Evolutionary conservation across 1,140 invertebrate genomes (phyloP).

Genomic region (Panagrolaimus sp.): DNA sequence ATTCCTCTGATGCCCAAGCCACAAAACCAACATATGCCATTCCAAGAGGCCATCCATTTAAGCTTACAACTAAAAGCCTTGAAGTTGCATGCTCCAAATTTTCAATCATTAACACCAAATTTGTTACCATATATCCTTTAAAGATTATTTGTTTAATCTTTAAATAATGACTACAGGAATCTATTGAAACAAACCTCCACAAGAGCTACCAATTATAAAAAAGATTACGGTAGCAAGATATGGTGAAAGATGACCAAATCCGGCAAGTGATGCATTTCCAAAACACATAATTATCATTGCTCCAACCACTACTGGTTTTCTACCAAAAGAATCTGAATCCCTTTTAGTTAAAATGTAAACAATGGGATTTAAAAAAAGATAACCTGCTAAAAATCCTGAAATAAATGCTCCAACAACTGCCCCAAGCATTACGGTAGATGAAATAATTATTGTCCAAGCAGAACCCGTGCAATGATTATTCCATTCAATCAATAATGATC

Average conservation of each 20-base stretch:
- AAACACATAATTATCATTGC: constrained; percentile 37
- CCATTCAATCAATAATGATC: constrained; percentile 51
- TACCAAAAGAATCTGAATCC: constrained; percentile 50
- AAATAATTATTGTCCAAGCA: constrained; percentile 26
- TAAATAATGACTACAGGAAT: constrained; percentile 33
- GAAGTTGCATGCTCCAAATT: constrained; percentile 36
- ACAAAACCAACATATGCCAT: constrained; percentile 48
- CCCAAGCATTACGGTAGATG: constrained; percentile 49
- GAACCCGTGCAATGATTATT: constrained; percentile 35
- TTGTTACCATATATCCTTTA: constrained; percentile 49
- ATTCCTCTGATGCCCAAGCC: constrained; percentile 39
- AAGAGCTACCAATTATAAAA: constrained; percentile 38
- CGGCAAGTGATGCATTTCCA: constrained; percentile 32
- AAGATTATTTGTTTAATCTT: no score
- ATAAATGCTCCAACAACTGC: constrained; percentile 52
- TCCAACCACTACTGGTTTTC: constrained; percentile 53
- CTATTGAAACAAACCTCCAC: background rate
- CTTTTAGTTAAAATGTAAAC: no score
- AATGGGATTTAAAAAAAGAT: no score
- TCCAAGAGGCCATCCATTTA: constrained; percentile 58
- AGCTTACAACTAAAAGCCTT: constrained; percentile 51
- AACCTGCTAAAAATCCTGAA: constrained; percentile 49
- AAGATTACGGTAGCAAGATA: constrained; percentile 30
- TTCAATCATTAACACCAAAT: constrained; percentile 54
- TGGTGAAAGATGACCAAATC: constrained; percentile 17